These are phyloP conservation scores for Amblyjoppa proteus DNA, from an alignment of 2,888 invertebrate species.

Conservation along the genomic window DNA sequence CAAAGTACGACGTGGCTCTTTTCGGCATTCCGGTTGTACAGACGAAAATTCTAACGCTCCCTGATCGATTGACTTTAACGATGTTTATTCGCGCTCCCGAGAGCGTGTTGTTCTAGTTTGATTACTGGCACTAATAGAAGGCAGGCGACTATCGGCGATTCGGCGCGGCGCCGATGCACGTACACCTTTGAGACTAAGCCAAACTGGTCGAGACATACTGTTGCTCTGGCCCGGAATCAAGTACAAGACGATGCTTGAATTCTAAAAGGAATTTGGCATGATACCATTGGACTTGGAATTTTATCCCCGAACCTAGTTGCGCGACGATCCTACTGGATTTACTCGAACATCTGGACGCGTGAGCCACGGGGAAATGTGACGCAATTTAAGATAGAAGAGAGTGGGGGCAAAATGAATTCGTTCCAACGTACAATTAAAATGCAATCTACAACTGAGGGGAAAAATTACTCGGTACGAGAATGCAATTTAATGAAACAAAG, in stretches of 20 bases:
- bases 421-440: no score
- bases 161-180: conserved; percentile 16
- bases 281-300: conserved; percentile 59
- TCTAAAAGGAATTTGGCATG: conserved; percentile 68
- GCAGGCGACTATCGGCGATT: conserved; percentile 15
- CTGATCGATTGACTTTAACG: conserved; percentile 62
- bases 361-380: background rate
- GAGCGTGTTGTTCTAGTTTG: conserved; percentile 46
- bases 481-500: no score
- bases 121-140: conserved; percentile 54
- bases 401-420: no score
- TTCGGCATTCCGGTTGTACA: background rate
- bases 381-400: background rate
- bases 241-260: conserved; percentile 66
- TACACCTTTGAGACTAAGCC: conserved; percentile 64
- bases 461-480: no score
- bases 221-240: conserved; percentile 69
- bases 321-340: background rate
- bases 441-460: no score
- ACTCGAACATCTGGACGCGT: background rate
- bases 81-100: conserved; percentile 54
- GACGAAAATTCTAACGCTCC: conserved; percentile 28
- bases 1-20: background rate
- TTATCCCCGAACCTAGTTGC: conserved; percentile 18
- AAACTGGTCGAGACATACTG: conserved; percentile 62